Evolutionary conservation across 2,888 invertebrate genomes (phyloP), one percentile per base, ranked within the genome.

Genomic region (Scaeva pyrastri): DNA sequence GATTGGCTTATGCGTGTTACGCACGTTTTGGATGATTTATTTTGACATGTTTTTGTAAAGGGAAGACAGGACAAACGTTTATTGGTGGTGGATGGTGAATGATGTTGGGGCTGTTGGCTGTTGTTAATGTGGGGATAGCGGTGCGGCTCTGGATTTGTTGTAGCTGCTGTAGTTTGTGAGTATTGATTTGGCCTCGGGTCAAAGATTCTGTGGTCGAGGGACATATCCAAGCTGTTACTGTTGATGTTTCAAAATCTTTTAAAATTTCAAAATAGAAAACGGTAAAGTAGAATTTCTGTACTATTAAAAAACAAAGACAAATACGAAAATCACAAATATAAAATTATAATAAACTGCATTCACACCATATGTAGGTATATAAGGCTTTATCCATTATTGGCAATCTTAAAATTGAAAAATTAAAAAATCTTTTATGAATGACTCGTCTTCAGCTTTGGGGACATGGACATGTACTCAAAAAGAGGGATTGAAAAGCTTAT

Each of bases 141-240:
- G 21, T 78, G 85, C 58, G 88, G 88, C 62, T 88, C 86, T 52
- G 88, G 88, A 70, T 36, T 75, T 87, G 88, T 14, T 88, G 88
- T 45, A 82, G 84, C 39, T 88, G 86, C 31, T 88, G 88, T 12
- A 81, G 87, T 71, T 88, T 89, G 90, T 84, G 90, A 89, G 80
- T 89, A 89, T 88, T 91, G 91, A 83, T 92, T 92, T 90, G 90
- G 88, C 88, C 91, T 89, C 90, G 91, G 89, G 89, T 92, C 91
- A 90, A 91, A 91, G 91, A 91, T 89, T 90, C 91, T 87, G 90
- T 90, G 91, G 91, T 91, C 90, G 90, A 91, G 88, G 90, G 90
- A 89, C 90, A 92, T 89, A 90, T 92, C 92, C 91, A 92, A 66
- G 91, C 90, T 90, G 91, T 91, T 91, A 88, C 88, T 80, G 62